Evolutionary conservation across 2,888 invertebrate genomes (phyloP), one percentile per base, ranked within the genome.

Genomic region (Nemurella pictetii): DNA sequence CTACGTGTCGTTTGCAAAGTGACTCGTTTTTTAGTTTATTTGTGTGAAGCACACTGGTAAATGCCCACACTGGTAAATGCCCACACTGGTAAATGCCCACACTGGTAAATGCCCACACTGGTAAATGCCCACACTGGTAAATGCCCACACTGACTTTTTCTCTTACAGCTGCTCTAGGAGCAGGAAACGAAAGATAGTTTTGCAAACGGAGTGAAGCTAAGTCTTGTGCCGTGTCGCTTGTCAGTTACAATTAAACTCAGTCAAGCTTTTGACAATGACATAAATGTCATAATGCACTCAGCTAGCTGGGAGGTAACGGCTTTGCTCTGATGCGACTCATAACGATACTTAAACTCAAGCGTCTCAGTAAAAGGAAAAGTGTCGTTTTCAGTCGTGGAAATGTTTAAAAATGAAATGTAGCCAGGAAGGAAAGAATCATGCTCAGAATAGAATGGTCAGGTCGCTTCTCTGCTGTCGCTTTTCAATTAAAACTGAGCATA

Each of bases 191-290:
- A 32, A 55, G 55, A 55, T 55, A 55, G 55, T 55, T 55, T 55
- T 55, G 55, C n/a, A n/a, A n/a, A 55, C 55, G 20, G n/a, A 3
- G 55, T 55, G 5, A 7, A 55, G 20, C 55, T 32, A 73, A 73
- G 75, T 25, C 12, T 28, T n/a, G 75, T 26, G 55, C 30, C 30
- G n/a, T 78, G 78, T 78, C 7, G n/a, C 12, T 30, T 78, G 78
- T 78, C 78, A 7, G 78, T 78, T 78, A 27, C 30, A 78, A 78
- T 78, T 78, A 15, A 12, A 29, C 4, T 29, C 29, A 0, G 28
- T 12, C 78, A 28, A 78, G 78, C 78, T 75, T 25, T 25, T 29
- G 78, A 78, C 78, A 78, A 29, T 78, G 78, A 78, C 78, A 27
- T 29, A 9, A 27, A 30, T 78, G 78, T 78, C 78, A 78, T 78